These are phyloP conservation scores for Onychorhynchus coronatus DNA, from an alignment of 2,113 vertebrate species.

Conservation along the genomic window DNA sequence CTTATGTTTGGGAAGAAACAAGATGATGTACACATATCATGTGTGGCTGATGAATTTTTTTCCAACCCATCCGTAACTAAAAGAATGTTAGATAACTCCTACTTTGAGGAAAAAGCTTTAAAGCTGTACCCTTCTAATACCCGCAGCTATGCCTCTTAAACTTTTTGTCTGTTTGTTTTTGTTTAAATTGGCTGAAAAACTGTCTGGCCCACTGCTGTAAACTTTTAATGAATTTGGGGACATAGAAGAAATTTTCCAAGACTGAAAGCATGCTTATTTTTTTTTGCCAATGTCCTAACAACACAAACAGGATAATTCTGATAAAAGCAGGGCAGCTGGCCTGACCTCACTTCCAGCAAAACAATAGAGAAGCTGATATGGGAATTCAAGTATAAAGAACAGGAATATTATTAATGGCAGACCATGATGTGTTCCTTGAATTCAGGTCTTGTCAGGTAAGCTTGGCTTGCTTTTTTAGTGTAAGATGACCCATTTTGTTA, in stretches of 20 bases:
- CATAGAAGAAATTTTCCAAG: neutral
- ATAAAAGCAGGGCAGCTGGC: neutral
- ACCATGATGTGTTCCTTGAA: neutral
- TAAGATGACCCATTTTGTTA: neutral
- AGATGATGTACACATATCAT: neutral
- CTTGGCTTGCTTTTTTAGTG: neutral
- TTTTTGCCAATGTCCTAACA: neutral
- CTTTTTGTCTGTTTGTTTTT: neutral
- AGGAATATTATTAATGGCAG: neutral
- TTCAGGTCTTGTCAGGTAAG: neutral
- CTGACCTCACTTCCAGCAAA: conserved; percentile 3
- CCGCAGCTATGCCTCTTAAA: neutral
- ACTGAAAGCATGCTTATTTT: neutral
- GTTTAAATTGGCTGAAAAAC: neutral
- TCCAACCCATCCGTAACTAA: neutral
- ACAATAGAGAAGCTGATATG: neutral
- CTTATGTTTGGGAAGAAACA: neutral
- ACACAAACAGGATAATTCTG: neutral
- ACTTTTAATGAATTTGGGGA: neutral
- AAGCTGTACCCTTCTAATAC: neutral
- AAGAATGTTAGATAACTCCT: neutral
- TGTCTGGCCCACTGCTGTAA: neutral
- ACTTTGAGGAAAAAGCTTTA: neutral
- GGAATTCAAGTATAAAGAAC: neutral
- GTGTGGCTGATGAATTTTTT: neutral